Evolutionary conservation across 1,140 invertebrate genomes (phyloP), one percentile per base, ranked within the genome.

Genomic region (Pachypsylla venusta): DNA sequence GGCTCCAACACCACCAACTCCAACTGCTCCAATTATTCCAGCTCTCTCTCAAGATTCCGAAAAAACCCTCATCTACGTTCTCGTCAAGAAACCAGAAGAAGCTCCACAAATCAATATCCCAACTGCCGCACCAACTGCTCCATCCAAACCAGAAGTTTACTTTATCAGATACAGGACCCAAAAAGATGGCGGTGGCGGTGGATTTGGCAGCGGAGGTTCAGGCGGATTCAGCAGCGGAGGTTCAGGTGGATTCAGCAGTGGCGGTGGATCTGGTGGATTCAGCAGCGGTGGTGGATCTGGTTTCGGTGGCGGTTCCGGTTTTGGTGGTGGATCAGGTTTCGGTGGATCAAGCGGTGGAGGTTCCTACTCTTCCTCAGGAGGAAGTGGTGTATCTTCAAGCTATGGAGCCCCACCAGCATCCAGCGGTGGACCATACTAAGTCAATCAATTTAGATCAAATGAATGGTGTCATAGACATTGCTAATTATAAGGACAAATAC

Each of bases 51-150:
- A 87, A 70, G 84, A 85, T 70, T 84, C 87, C 73, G 84, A 89
- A 70, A 91, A 89, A 76, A 91, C 87, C n/a, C 76, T 89, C 59
- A 87, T 91, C 65, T 91, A 91, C 73, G 87, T 91, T 25, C 72
- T 90, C 70, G 84, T 89, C 60, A 89, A 89, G 80, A 86, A 82
- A 71, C 86, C 84, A 63, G 83, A 89, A 69, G 84, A 87, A 55
- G 80, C 81, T 57, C 83, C 83, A 63, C 82, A 87, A 66, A 81
- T 89, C 71, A 76, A 74, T 65, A 79, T 89, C 58, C 84, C 84
- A 13, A 82, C 83, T 10, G 74, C 80, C 25, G 77, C 81, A 1
- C 85, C 85, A 4, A 88, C 85, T 40, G 82, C 85, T 65, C 85
- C 85, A 42, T 81, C 81, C 70, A 89, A 89, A 78, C 85, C 85